Base-by-base conservation (phyloP, 1,140 invertebrate species). In the Pseudomyrmex gracilis region DNA sequence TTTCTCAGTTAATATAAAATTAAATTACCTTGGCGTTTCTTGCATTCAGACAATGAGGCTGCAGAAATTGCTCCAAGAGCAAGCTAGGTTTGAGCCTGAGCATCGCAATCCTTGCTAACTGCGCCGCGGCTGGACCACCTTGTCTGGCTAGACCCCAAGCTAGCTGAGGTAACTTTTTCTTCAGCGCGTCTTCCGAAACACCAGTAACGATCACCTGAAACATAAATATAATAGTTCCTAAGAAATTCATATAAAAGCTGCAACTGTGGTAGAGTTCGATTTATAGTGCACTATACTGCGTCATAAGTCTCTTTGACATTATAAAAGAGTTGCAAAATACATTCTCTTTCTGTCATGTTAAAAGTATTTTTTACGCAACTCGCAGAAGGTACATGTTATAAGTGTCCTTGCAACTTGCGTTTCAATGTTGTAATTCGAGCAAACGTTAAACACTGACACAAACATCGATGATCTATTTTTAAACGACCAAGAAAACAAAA, bases 51-150 rank as follows among this genome's bases (percentile, higher is more conserved):
- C 96, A 96, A n/a, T 96, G 95, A 15, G 95, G 94, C 8, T 96
- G 95, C 49, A 96, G 92, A 34, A 97, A 89, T 83, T 96, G 95
- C 83, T 96, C 94, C 12, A 97, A 92, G 49, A 97, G 95, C 34
- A 95, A 93, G 76, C 95, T 95, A 4, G 97, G 95, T 47, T 95
- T 94, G 43, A 96, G 93, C n/a, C 95, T 93, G 66, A 96, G 95
- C 96, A 97, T 97, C 57, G 97, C 91, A 12, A 95, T 94, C 74
- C 96, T 95, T 8, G 96, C 95, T 8, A 95, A 92, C 17, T 95
- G 93, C 24, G 95, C 95, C 2, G 95, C 95, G 20, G 94, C 94
- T 0, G 96, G 94, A 24, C 95, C 94, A 66, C 96, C 94, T 90
- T 96, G 95, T 92, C 96, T 93, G 88, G 95, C 95, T 89, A 96